A percentile compares a stretch with the other conserved stretches of the same genome.
Evolutionary conservation across 2,888 invertebrate species (phyloP).

Genomic region (Sarcophaga subvicina): DNA sequence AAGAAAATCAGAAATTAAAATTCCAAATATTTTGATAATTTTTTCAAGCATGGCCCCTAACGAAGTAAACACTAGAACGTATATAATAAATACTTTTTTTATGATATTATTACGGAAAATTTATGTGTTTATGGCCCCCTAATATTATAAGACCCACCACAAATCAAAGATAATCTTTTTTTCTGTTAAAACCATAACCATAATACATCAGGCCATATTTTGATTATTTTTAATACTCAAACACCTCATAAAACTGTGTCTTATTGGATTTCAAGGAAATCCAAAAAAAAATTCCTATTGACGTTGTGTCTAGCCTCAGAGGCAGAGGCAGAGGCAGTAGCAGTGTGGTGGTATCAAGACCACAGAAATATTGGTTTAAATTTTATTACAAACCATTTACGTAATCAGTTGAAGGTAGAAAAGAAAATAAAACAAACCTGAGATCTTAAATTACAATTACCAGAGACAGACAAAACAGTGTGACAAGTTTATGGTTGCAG

Average conservation of each 20-base stretch:
- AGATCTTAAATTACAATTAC: background rate
- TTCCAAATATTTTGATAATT: too few species aligned
- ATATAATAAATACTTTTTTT: too few species aligned
- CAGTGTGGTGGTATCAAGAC: background rate
- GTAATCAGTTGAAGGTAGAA: background rate
- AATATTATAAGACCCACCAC: background rate
- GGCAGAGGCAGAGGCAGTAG: too few species aligned
- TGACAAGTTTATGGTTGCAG: background rate
- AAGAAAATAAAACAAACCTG: background rate
- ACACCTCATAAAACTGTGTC: background rate
- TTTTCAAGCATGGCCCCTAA: too few species aligned
- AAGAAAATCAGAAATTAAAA: too few species aligned
- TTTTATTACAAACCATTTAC: background rate
- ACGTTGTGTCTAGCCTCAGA: background rate
- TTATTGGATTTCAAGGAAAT: conserved; percentile 38
- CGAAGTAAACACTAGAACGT: too few species aligned
- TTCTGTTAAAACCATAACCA: conserved; percentile 13
- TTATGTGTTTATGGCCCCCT: too few species aligned
- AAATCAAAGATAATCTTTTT: conserved; percentile 21
- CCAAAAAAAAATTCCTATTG: background rate
- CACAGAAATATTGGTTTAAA: background rate
- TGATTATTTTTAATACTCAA: background rate
- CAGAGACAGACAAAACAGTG: background rate
- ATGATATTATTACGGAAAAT: too few species aligned
- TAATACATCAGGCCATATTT: conserved; percentile 1